A percentile compares a stretch with the other conserved stretches of the same genome.
phyloP scores from a whole-genome alignment of 1,140 invertebrate species.

The Eriocheir sinensis region DNA sequence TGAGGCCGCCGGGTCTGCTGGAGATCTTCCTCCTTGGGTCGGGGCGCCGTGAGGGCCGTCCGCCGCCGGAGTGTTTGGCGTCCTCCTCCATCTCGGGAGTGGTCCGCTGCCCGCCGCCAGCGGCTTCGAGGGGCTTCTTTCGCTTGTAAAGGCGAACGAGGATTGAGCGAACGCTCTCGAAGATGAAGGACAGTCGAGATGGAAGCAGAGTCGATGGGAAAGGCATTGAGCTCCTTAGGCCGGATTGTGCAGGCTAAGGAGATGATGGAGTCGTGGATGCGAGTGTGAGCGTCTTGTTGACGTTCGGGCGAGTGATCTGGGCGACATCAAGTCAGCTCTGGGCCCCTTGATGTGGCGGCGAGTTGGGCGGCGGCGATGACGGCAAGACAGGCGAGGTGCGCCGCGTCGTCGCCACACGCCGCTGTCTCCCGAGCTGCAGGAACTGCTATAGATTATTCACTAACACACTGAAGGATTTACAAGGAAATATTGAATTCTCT shows the following conservation, averaged over 20 bases:
- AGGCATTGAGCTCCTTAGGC: conserved; percentile 32
- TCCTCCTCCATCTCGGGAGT: conserved; percentile 33
- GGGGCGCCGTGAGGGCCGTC: neutral
- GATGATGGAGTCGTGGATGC: conserved; percentile 55
- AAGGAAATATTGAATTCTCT: too few relatives aligned
- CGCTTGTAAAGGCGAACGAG: conserved; percentile 33
- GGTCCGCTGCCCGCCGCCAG: neutral
- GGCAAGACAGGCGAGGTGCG: too few relatives aligned
- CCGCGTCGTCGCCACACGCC: too few relatives aligned
- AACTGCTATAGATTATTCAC: too few relatives aligned
- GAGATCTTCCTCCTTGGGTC: neutral
- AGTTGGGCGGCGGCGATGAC: too few relatives aligned
- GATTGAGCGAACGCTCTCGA: neutral
- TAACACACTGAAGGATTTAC: too few relatives aligned
- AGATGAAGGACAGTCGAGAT: conserved; percentile 36
- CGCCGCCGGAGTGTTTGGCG: conserved; percentile 6
- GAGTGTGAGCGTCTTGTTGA: conserved; percentile 39
- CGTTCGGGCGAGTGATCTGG: neutral
- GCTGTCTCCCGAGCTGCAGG: too few relatives aligned
- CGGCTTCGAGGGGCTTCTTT: conserved; percentile 40
- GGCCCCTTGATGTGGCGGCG: neutral
- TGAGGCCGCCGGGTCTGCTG: neutral
- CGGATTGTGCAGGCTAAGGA: conserved; percentile 39
- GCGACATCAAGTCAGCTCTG: neutral
- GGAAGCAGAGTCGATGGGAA: conserved; percentile 47